Evolutionary conservation across 2,113 vertebrate species (phyloP).

Genomic region (Dendrocopos noguchii): DNA sequence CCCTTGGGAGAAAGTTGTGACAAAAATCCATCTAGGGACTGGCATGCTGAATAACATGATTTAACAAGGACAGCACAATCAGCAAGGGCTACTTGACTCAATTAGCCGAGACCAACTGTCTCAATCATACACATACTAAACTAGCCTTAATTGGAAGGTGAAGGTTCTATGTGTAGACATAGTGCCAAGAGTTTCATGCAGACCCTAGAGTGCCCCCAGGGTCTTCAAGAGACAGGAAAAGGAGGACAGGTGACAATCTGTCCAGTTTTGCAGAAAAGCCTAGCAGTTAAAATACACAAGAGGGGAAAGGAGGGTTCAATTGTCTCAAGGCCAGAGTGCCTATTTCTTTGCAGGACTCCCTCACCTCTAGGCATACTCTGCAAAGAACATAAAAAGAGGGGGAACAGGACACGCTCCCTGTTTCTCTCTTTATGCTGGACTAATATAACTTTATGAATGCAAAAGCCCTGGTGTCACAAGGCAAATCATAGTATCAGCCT

Average conservation of each 20-base stretch:
- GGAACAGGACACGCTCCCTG: neutral
- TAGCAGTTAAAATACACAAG: neutral
- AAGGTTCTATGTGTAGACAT: neutral
- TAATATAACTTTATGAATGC: neutral
- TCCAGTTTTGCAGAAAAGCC: neutral
- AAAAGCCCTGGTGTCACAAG: neutral
- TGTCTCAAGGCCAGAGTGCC: neutral
- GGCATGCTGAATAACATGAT: neutral
- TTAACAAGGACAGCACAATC: neutral
- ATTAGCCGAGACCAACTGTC: neutral
- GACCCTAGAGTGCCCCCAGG: rapidly evolving
- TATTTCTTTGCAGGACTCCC: neutral
- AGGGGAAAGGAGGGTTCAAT: neutral
- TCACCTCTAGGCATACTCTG: neutral
- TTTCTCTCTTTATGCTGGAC: neutral
- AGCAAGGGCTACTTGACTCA: neutral
- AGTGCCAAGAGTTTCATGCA: neutral
- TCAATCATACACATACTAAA: neutral
- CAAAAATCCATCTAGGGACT: neutral
- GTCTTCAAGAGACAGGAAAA: neutral
- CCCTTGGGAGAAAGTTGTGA: neutral
- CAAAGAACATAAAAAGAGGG: neutral
- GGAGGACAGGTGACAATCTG: neutral
- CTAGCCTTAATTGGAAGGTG: neutral
- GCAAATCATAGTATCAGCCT: neutral